Evolutionary conservation across 1,140 invertebrate species (phyloP), one percentile per base, ranked within the genome.

Genomic region (Pseudoatta argentina): DNA sequence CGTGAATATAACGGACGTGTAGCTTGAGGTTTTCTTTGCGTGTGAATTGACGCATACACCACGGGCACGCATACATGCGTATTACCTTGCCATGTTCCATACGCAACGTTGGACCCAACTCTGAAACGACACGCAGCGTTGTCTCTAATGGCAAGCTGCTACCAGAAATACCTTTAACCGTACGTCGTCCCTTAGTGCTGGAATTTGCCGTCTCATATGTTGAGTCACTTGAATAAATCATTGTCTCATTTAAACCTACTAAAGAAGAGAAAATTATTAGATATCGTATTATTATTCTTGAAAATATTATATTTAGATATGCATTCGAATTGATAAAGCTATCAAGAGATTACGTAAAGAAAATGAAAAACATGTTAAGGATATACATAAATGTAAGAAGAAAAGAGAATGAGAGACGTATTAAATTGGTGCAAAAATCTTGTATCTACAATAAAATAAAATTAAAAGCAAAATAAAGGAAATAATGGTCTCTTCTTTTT

Each of bases 11-110:
- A 66, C 92, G 91, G 8, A 95, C 94, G 83, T 95, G 95, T 55
- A 95, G 87, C 86, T 95, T 95, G 55, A 95, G 92, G 92, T 95
- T 95, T 89, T 95, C 94, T 86, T 94, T 95, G 30, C 95, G 93
- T 34, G 95, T 95, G 71, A 95, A 95, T 53, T 95, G 94, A 14
- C 95, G 93, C 24, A 95, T 88, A 67, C 95, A 95, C 94, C 94
- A 95, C 5, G 95, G 94, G 89, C 95, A 95, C 10, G 94, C 94
- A 78, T 95, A 95, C 94, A 94, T 94, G 21, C 94, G 92, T 86
- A 95, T 93, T 8, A 95, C 90, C 87, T 95, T 95, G 55, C 94
- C 95, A 5, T 94, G 91, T 55, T 95, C 95, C 86, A 95, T 92
- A 1, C 93, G 92, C 1, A 95, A 86, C 39, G 94, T 95, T 21